Evolutionary conservation across 2,888 invertebrate species (phyloP), one percentile per base, ranked within the genome.

Genomic region (Busseola fusca): DNA sequence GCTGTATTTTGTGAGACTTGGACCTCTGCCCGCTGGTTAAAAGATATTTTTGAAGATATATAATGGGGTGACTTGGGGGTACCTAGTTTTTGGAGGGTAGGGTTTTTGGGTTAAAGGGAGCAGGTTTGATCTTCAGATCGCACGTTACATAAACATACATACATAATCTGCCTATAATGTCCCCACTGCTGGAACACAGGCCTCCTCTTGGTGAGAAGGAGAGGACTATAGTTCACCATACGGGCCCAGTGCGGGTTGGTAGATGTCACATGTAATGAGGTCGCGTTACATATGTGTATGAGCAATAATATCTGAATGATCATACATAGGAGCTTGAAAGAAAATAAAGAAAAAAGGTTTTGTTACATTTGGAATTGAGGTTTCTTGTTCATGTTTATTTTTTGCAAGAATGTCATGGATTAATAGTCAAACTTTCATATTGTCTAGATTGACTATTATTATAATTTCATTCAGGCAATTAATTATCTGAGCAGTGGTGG

Each of bases 1-100:
- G 72, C 68, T 60, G 76, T 80, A 72, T 72, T 76, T 80, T 66
- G 69, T 69, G 1, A 64, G 63, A 54, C 63, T 79, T 79, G 79
- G 79, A 80, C 42, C 45, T 48, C 59, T 79, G 79, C 79, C 79
- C 79, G 42, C 12, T 54, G 18, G 56, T 71, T n/a, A 48, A 63
- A 60, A 69, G 40, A 69, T 69, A 69, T 80, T 80, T n/a, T 60
- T 40, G 12, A 69, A 76, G 71, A 64, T 54, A 64, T 72, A 69
- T 72, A 64, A 60, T 54, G 14, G 50, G 18, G 14, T 63, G 9
- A 30, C 42, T 57, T n/a, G 25, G 30, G 25, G 9, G 12, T 37
- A 40, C n/a, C n/a, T 34, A 2, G 37, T 48, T 10, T 56, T 58
- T 21, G 9, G 21, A 14, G 2, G 21, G 12, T 45, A 25, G 1